Conservation (phyloP, 2,113 vertebrate species). For the Etia nguti region DNA sequence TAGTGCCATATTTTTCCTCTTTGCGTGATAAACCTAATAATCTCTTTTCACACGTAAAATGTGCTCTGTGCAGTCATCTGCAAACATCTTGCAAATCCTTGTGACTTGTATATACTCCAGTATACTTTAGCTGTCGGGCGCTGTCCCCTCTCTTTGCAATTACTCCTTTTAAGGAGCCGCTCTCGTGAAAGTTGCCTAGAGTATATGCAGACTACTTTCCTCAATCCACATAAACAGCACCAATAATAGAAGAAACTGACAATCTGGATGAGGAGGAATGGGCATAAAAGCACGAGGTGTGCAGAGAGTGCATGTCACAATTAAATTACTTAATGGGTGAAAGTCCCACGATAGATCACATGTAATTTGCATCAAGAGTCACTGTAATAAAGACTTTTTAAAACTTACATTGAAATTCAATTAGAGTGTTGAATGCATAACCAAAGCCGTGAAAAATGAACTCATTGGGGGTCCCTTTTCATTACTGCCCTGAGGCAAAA, state of each 20-base stretch:
- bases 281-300: constrained; percentile 65
- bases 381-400: constrained; percentile 77
- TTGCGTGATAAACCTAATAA: constrained; percentile 35
- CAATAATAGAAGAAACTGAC: constrained; percentile 61
- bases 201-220: constrained; percentile 27
- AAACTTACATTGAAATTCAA: constrained; percentile 81
- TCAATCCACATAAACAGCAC: constrained; percentile 41
- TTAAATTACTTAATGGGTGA: constrained; percentile 75
- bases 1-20: not conserved
- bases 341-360: constrained; percentile 72
- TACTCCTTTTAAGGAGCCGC: constrained; percentile 56
- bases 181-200: constrained; percentile 38
- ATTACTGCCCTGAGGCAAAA: constrained; percentile 77
- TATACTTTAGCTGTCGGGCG: constrained; percentile 35
- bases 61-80: constrained; percentile 38
- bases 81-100: constrained; percentile 17
- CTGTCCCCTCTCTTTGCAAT: constrained; percentile 41
- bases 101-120: constrained; percentile 41
- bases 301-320: constrained; percentile 71
- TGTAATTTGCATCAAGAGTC: constrained; percentile 77
- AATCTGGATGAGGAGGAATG: constrained; percentile 57
- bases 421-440: constrained; percentile 79
- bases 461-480: constrained; percentile 75
- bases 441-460: constrained; percentile 79
- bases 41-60: constrained; percentile 42